Conservation (phyloP, 1,140 invertebrate genomes). For the Cydia amplana region DNA sequence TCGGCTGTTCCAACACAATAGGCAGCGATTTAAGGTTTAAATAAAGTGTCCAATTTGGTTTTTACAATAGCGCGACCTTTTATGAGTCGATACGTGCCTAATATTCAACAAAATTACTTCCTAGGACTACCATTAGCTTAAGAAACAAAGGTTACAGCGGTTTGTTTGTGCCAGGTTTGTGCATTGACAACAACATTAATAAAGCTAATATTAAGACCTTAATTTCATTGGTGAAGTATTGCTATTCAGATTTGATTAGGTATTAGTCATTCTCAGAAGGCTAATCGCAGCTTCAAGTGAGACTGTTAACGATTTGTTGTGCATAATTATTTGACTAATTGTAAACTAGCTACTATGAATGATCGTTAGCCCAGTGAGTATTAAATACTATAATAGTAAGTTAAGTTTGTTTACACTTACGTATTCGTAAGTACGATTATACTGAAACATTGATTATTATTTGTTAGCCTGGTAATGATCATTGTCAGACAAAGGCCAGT, state of each 20-base stretch:
- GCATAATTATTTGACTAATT: constrained; percentile 17
- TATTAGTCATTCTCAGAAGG: background rate
- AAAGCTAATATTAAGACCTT: constrained; percentile 14
- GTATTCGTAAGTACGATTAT: background rate
- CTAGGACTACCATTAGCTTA: constrained; percentile 46
- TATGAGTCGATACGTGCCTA: constrained; percentile 59
- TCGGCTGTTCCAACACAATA: constrained; percentile 47
- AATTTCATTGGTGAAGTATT: background rate
- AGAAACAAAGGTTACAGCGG: constrained; percentile 38
- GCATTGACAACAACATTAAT: background rate
- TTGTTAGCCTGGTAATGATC: background rate
- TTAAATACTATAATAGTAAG: background rate
- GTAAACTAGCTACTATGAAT: constrained; percentile 10
- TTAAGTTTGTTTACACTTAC: background rate
- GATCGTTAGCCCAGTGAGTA: constrained; percentile 1
- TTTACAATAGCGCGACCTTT: constrained; percentile 59
- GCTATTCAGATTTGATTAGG: background rate
- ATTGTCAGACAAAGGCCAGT: background rate
- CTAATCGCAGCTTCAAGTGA: background rate
- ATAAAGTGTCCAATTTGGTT: constrained; percentile 44
- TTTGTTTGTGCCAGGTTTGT: background rate
- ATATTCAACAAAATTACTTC: constrained; percentile 72
- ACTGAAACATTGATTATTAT: background rate
- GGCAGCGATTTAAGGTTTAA: constrained; percentile 42
- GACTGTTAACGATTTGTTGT: constrained; percentile 15